Evolutionary conservation across 2,797 vertebrate species (phyloP).

Genomic region (Thalassophryne amazonica): DNA sequence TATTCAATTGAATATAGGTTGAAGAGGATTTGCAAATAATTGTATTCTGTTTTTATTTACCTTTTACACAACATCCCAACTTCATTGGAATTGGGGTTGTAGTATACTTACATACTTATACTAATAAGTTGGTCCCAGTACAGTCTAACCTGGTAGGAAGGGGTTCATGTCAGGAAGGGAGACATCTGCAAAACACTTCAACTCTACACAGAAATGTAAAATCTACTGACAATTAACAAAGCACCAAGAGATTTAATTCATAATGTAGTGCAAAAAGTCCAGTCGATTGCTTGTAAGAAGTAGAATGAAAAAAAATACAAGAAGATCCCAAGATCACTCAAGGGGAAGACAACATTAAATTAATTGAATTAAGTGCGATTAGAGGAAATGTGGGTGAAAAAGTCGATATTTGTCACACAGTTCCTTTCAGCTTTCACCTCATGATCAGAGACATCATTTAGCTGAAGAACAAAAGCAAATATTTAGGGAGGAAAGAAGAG

Average conservation of each 20-base stretch:
- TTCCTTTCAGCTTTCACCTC: conserved; percentile 57
- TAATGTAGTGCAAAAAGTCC: not conserved
- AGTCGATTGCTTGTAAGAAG: not conserved
- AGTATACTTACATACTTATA: too few species aligned
- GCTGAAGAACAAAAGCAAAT: conserved; percentile 76
- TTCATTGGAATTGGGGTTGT: too few species aligned
- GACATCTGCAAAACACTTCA: too few species aligned
- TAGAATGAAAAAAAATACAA: conserved; percentile 6
- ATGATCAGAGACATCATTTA: conserved; percentile 72
- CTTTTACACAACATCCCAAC: too few species aligned
- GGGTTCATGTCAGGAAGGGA: too few species aligned
- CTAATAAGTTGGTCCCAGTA: too few species aligned
- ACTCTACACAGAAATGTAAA: too few species aligned
- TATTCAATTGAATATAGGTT: too few species aligned
- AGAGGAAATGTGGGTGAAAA: conserved; percentile 35
- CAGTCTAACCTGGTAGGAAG: too few species aligned
- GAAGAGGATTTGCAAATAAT: too few species aligned
- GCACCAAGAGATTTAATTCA: conserved; percentile 9
- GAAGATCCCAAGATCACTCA: conserved; percentile 24
- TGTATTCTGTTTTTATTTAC: too few species aligned
- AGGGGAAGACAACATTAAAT: conserved; percentile 36
- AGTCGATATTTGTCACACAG: conserved; percentile 55
- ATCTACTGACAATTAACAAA: too few species aligned
- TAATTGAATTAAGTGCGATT: conserved; percentile 60
- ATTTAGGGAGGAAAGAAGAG: conserved; percentile 57